Base-by-base conservation (phyloP, 2,797 vertebrate genomes). In the Lophius americanus region DNA sequence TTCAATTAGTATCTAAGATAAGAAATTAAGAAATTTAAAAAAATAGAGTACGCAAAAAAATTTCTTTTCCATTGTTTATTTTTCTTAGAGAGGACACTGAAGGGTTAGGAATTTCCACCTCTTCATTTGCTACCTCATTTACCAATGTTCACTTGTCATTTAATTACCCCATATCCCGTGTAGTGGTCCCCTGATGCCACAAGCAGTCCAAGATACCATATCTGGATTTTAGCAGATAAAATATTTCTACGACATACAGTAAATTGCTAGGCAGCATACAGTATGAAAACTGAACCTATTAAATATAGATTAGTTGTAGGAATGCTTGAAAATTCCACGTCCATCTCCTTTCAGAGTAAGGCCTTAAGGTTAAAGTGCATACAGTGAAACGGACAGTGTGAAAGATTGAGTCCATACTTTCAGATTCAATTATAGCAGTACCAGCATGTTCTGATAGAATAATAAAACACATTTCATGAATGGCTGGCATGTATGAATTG, bases 391-490 rank as follows among this genome's bases (percentile, higher is more conserved):
- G 57, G 48, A 44, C 38, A n/a, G 7, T 23, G 5, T 4, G 7
- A 7, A 32, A 46, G 42, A 41, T 49, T 12, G 36, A 47, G 41
- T 7, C 10, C 54, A 39, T 60, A 35, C 49, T 51, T 56, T 51
- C 3, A 1, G 5, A 54, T 47, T 13, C 32, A 48, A 33, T 3
- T 49, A 36, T 48, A 54, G 39, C 14, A 49, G 48, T 4, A 41
- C 38, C 13, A 42, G 1, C 13, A 49, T 32, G 46, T 13, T 41
- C 4, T 51, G 48, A 8, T 35, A 52, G 51, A 64, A 47, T 49
- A 69, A 71, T 59, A 33, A 49, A 51, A 48, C 8, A 4, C 4
- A 11, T 75, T 59, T 79, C 44, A 58, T 75, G 67, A 79, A 81
- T 79, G 73, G 32, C 49, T 32, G 46, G 32, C 13, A 5, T n/a